These are phyloP conservation scores for Sardinella longiceps DNA, from an alignment of 2,797 vertebrate genomes.

Conservation along the genomic window DNA sequence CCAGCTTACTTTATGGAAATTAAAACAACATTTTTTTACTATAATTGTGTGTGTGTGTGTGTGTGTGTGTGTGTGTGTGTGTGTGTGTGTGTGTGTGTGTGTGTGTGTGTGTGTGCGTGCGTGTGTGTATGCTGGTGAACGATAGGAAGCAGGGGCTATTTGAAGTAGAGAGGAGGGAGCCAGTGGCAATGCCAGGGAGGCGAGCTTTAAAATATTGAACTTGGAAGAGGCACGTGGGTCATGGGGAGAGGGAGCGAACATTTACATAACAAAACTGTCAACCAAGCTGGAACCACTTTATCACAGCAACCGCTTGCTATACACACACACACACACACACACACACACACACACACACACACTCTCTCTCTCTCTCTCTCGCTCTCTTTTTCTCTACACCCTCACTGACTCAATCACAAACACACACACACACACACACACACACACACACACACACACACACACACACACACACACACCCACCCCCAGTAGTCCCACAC, in stretches of 20 bases:
- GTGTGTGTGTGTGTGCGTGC: background rate
- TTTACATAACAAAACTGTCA: slow-evolving; percentile 45
- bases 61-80: background rate
- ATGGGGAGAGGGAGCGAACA: slow-evolving; percentile 27
- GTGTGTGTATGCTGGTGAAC: background rate
- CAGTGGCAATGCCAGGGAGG: slow-evolving; percentile 33
- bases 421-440: slow-evolving; percentile 28
- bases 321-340: slow-evolving; percentile 18
- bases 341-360: background rate
- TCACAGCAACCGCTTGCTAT: slow-evolving; percentile 41
- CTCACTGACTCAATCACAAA: slow-evolving; percentile 46
- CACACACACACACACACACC: background rate
- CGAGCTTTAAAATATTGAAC: slow-evolving; percentile 48
- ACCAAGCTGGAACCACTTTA: slow-evolving; percentile 34
- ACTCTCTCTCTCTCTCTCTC: slow-evolving; percentile 45
- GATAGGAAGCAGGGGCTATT: slow-evolving; percentile 48
- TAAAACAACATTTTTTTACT: slow-evolving; percentile 48
- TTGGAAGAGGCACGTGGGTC: slow-evolving; percentile 50
- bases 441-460: too few relatives aligned
- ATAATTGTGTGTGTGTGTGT: background rate
- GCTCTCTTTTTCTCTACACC: background rate
- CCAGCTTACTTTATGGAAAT: slow-evolving; percentile 60
- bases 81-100: background rate
- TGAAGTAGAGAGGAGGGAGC: slow-evolving; percentile 54
- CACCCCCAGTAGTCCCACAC: background rate